Evolutionary conservation across 2,888 invertebrate species (phyloP).

Genomic region (Labia minor): DNA sequence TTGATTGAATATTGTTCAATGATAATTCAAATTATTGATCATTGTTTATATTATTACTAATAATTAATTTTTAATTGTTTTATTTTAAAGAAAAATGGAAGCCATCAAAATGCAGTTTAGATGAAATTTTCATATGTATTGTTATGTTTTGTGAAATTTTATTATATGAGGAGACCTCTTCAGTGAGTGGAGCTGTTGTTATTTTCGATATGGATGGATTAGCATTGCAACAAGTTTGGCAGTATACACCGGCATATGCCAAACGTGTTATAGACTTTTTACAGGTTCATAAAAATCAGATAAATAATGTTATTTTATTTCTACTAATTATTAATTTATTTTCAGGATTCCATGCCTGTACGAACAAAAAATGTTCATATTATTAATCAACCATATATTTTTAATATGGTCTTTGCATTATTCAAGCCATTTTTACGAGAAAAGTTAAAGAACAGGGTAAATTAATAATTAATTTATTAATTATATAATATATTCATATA

Average conservation of each 20-base stretch:
- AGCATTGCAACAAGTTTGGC: constrained; percentile 68
- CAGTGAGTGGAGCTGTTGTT: constrained; percentile 63
- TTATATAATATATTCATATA: not conserved
- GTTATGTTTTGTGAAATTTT: constrained; percentile 72
- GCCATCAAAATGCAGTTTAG: constrained; percentile 61
- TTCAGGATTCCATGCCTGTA: constrained; percentile 72
- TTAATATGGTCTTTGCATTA: constrained; percentile 78
- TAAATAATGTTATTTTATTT: too few relatives aligned
- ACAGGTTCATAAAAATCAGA: constrained; percentile 43
- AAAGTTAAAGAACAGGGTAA: constrained; percentile 63
- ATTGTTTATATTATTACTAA: too few relatives aligned
- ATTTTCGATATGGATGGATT: constrained; percentile 80
- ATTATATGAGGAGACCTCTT: constrained; percentile 61
- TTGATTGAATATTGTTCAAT: too few relatives aligned
- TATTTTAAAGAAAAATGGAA: constrained; percentile 66
- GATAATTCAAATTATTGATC: too few relatives aligned
- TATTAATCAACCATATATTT: constrained; percentile 79
- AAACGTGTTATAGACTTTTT: constrained; percentile 76
- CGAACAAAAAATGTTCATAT: constrained; percentile 80
- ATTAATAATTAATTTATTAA: constrained; percentile 26
- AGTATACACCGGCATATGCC: constrained; percentile 75
- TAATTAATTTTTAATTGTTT: too few relatives aligned
- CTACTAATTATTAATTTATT: constrained; percentile 26
- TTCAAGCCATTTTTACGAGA: constrained; percentile 84
- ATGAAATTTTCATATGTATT: constrained; percentile 73